phyloP scores from a whole-genome alignment of 2,113 vertebrate species.

The Campylorhamphus procurvoides region DNA sequence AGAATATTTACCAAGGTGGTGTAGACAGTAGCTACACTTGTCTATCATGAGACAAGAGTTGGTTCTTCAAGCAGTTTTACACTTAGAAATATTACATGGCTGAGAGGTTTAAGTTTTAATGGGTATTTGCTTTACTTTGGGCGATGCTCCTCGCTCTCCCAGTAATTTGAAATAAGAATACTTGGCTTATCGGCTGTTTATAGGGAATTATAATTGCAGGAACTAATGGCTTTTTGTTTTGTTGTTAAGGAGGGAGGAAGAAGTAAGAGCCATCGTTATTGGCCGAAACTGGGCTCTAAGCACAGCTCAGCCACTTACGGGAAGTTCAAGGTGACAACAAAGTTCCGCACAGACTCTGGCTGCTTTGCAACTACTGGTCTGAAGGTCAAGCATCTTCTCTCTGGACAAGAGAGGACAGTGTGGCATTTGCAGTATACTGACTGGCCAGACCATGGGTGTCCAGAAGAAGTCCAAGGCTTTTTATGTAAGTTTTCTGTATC shows the following conservation, averaged over 20 bases:
- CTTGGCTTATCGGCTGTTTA: background rate
- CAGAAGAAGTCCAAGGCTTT: constrained; percentile 92
- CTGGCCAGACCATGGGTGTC: constrained; percentile 90
- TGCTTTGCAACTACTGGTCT: constrained; percentile 86
- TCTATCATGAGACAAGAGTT: background rate
- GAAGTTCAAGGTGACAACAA: constrained; percentile 88
- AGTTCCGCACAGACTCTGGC: constrained; percentile 87
- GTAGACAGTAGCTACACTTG: background rate
- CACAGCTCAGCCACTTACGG: constrained; percentile 87
- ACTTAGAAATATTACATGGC: background rate
- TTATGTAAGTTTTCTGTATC: constrained; percentile 81
- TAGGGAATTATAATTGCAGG: background rate
- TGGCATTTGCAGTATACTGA: constrained; percentile 89
- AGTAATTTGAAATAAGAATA: background rate
- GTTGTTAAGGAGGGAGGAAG: constrained; percentile 80
- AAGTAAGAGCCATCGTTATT: constrained; percentile 85
- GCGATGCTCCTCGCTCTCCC: background rate
- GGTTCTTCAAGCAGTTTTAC: background rate
- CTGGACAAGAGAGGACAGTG: constrained; percentile 84
- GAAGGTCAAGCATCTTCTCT: constrained; percentile 86
- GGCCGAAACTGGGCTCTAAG: constrained; percentile 86
- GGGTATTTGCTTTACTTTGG: background rate
- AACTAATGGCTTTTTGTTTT: background rate
- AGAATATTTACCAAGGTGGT: background rate
- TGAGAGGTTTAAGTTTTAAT: background rate